Conservation (phyloP, 2,888 invertebrate species). For the Sphaeridia pumilis region DNA sequence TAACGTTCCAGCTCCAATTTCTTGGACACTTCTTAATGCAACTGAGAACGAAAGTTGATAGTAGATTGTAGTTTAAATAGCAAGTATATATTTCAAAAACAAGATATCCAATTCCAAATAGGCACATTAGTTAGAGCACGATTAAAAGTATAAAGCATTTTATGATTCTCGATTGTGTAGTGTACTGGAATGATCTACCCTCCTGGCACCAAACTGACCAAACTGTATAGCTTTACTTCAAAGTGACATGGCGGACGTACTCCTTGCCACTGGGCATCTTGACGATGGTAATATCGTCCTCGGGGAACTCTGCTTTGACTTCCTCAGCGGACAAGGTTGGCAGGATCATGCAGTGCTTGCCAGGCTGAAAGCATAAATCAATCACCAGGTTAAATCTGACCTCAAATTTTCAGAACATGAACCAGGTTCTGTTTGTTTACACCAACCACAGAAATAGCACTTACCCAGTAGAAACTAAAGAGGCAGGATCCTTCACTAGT, state of each 20-base stretch:
- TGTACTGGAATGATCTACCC: no score
- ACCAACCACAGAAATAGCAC: constrained; percentile 43
- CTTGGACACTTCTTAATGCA: no score
- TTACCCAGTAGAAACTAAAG: no score
- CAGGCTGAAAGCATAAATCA: constrained; percentile 50
- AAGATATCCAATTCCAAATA: background rate
- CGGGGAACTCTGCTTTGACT: constrained; percentile 56
- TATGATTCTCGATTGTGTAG: no score
- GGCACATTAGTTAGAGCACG: background rate
- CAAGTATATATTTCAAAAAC: background rate
- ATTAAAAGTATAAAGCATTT: background rate
- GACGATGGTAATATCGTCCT: constrained; percentile 51
- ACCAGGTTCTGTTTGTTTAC: background rate
- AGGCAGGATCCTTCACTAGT: no score
- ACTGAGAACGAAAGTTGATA: no score
- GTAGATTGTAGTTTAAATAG: no score
- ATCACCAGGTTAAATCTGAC: background rate
- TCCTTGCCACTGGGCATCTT: constrained; percentile 71
- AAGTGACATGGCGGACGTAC: constrained; percentile 53
- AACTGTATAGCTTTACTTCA: constrained; percentile 26
- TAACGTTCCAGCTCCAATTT: no score
- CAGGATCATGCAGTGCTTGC: constrained; percentile 78
- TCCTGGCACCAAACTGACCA: no score
- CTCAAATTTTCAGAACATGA: constrained; percentile 2
- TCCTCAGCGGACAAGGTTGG: constrained; percentile 65